Evolutionary conservation across 2,888 invertebrate genomes (phyloP).

Genomic region (Ormyrus nitidulus): DNA sequence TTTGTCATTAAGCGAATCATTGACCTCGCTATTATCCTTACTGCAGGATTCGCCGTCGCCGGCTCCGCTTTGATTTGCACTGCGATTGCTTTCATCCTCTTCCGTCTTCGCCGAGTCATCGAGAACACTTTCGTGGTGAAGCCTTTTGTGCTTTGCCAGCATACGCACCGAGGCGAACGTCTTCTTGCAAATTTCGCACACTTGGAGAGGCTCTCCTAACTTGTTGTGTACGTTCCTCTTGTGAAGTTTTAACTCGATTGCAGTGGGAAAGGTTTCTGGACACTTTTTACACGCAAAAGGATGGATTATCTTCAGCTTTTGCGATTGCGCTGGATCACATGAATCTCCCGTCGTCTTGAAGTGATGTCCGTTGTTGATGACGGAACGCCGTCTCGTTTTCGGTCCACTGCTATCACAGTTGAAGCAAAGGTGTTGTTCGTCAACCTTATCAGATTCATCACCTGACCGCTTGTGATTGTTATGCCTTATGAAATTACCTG

Average conservation of each 20-base stretch:
- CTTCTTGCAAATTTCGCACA: conserved; percentile 60
- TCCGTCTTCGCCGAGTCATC: not conserved
- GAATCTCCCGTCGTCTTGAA: not conserved
- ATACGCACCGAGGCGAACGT: conserved; percentile 48
- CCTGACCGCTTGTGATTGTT: conserved; percentile 6
- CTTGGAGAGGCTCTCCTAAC: not conserved
- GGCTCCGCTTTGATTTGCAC: not conserved
- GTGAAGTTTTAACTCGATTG: conserved; percentile 43
- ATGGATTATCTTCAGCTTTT: not conserved
- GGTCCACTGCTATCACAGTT: conserved; percentile 38
- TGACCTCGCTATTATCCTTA: conserved; percentile 8
- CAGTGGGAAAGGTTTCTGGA: conserved; percentile 12
- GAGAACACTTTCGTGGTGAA: conserved; percentile 19
- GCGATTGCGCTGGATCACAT: too few species aligned
- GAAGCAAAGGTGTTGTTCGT: conserved; percentile 16
- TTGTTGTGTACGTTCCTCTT: conserved; percentile 40
- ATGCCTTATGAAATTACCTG: conserved; percentile 8
- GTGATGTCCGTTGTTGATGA: conserved; percentile 28
- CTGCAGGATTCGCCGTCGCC: conserved; percentile 9
- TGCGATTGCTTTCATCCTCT: not conserved
- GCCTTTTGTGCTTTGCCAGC: conserved; percentile 49
- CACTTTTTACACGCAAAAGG: conserved; percentile 43
- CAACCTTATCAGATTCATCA: not conserved
- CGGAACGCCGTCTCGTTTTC: conserved; percentile 21
- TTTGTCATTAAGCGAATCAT: conserved; percentile 26